Conservation (phyloP, 2,113 vertebrate species). For the Gavialis gangeticus region DNA sequence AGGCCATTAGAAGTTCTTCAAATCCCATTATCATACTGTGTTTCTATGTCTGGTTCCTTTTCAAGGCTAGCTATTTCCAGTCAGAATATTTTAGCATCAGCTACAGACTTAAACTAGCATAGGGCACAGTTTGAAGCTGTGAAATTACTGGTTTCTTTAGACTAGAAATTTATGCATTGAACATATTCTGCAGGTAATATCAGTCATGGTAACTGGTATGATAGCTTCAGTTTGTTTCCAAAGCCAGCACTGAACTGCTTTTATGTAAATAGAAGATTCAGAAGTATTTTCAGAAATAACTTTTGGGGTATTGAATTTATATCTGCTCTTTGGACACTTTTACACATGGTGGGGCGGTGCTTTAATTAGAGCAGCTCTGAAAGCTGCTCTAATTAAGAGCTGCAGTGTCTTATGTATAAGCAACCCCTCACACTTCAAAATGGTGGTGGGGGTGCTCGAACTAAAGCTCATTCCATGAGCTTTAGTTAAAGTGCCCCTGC, state of each 20-base stretch:
- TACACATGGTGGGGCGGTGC: too few species aligned
- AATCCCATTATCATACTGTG: constrained; percentile 10
- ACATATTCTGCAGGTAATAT: neutral
- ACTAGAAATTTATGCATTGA: neutral
- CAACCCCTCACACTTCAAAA: too few species aligned
- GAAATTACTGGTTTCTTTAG: neutral
- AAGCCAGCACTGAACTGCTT: neutral
- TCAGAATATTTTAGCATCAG: neutral
- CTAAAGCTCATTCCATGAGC: too few species aligned
- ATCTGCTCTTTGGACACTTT: neutral
- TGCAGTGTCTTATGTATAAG: too few species aligned
- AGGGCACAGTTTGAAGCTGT: constrained; percentile 3
- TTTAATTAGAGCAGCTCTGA: too few species aligned
- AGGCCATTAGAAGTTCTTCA: neutral
- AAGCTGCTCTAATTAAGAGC: too few species aligned
- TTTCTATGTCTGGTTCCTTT: neutral
- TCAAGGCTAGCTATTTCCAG: neutral
- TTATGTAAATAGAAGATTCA: neutral
- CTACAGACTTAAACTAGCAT: neutral
- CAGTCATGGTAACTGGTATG: neutral
- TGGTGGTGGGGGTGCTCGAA: too few species aligned
- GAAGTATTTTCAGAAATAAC: neutral
- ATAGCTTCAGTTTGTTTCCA: neutral
- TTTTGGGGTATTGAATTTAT: neutral
- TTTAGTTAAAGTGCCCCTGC: too few species aligned